Evolutionary conservation across 2,113 vertebrate genomes (phyloP), one percentile per base, ranked within the genome.

Genomic region (Siniperca knerii): DNA sequence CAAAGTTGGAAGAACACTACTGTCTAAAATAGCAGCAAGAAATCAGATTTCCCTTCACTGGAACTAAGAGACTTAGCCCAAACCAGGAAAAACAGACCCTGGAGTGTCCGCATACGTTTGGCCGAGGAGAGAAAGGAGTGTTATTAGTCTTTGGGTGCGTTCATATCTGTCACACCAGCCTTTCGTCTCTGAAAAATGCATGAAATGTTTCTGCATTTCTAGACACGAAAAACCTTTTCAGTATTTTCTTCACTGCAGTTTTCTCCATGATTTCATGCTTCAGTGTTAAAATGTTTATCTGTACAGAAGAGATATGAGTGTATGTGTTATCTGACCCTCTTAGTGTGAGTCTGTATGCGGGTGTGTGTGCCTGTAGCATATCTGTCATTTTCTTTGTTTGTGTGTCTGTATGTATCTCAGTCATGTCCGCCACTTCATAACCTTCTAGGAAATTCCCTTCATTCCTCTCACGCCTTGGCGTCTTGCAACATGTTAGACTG

Each of bases 401-500:
- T 42, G 8, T 33, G 37, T 65, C 21, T 1, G 15, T 20, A 15
- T 57, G 50, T 64, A 8, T 77, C 40, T 58, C 46, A 0, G 55
- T 65, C 50, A 2, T 42, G n/a, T 66, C 23, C 4, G 48, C 18
- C 33, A 72, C 42, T 81, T 70, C 9, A 21, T 79, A 67, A 66
- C 75, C 74, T 71, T 52, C 7, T 6, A 57, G 48, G 16, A 83
- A 68, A 85, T 87, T 71, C 44, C 82, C 44, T 0, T 81, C 87
- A 88, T 89, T 92, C 81, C 69, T 86, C 16, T 60, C 33, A 20
- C 21, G 4, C 9, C 46, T 69, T n/a, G 10, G 37, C 74, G 6
- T 5, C 48, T 88, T 80, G 60, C 78, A 82, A 90, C 88, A 86
- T 77, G 84, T 86, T 20, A 12, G 18, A 29, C 35, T 42, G 16